Evolutionary conservation across 1,140 invertebrate species (phyloP).

Genomic region (Polypedilum vanderplanki): DNA sequence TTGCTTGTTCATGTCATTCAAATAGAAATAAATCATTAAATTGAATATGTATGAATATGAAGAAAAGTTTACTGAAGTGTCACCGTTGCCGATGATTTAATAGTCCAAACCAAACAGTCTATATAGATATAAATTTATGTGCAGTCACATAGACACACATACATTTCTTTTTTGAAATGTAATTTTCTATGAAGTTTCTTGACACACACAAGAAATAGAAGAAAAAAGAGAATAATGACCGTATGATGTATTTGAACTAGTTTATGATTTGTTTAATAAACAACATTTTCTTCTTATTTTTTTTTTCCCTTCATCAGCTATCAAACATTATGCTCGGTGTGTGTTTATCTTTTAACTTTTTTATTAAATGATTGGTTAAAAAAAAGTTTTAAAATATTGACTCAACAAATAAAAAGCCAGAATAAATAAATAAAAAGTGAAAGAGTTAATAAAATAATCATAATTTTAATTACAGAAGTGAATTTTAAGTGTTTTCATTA

Average conservation of each 20-base stretch:
- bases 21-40: background rate
- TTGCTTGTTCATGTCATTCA: background rate
- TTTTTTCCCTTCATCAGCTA: background rate
- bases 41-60: background rate
- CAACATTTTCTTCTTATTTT: background rate
- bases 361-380: background rate
- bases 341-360: background rate
- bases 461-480: too few species aligned
- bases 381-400: background rate
- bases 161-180: too few species aligned
- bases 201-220: too few species aligned
- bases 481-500: too few species aligned
- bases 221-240: too few species aligned
- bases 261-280: constrained; percentile 20
- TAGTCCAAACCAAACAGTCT: background rate
- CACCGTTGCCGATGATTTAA: constrained; percentile 11
- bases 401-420: background rate
- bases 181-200: too few species aligned
- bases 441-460: too few species aligned
- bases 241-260: background rate
- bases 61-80: constrained; percentile 2
- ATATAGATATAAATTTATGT: background rate
- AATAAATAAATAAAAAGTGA: too few species aligned
- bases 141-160: too few species aligned
- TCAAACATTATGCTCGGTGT: too few species aligned